Base-by-base conservation (phyloP, 2,888 invertebrate species). In the Chymomyza fuscimana region DNA sequence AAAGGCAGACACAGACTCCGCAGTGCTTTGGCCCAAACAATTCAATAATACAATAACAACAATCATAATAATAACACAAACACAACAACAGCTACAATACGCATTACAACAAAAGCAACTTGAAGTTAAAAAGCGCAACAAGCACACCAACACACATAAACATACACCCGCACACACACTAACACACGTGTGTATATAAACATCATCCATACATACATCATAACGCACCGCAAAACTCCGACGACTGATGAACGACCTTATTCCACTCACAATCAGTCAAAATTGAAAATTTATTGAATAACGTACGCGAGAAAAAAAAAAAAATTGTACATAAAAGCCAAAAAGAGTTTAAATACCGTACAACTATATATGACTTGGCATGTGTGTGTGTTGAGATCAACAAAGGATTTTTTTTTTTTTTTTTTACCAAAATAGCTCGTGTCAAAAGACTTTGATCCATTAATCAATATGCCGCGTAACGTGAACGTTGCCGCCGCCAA, bases 381-480 rank as follows among this genome's bases (percentile, higher is more conserved):
- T 67, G 56, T 74, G 72, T 79, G 73, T 56, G 68, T 74, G 74
- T 87, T 88, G 89, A 90, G 89, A 89, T 89, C 91, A 90, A 91
- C 91, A 91, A 91, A 89, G 89, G 90, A 89, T 87, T 91, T 86
- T 91, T 86, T 46, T 12, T 86, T 46, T 12, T 46, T 46, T 46
- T 46, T 46, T 81, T 87, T 86, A 87, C 89, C 87, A 88, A 91
- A 91, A 90, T 90, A 91, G 90, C 91, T 90, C 90, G 90, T 91
- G 91, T 91, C 91, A 90, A 91, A 90, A 90, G 91, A 87, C 91
- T 90, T 91, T 91, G 90, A 91, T 91, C 91, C 91, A 90, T 91
- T 91, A 90, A 90, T 90, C 91, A 90, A 89, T 90, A 87, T 89
- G 90, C 88, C 84, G 88, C 85, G 70, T 66, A 52, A 65, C 65